These are phyloP conservation scores for Megaceryle maxima DNA, from an alignment of 2,113 vertebrate species.

Conservation along the genomic window DNA sequence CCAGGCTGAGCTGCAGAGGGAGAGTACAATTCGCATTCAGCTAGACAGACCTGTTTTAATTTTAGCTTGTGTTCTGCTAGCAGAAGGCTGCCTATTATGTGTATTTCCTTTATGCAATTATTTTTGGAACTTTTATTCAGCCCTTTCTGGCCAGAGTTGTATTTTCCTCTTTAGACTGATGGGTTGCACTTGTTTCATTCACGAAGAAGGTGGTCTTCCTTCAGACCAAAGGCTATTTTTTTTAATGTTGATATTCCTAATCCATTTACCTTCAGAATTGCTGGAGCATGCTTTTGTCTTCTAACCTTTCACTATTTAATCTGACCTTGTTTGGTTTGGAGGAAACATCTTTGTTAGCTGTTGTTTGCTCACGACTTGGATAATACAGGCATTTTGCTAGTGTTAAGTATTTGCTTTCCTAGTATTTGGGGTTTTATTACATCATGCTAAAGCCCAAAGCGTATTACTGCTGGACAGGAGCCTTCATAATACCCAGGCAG, in stretches of 20 bases:
- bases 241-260: background rate
- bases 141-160: background rate
- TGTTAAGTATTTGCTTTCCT: conserved; percentile 6
- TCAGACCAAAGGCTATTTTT: background rate
- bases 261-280: background rate
- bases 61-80: background rate
- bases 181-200: background rate
- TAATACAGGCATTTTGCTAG: background rate
- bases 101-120: background rate
- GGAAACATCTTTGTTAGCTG: background rate
- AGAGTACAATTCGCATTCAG: background rate
- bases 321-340: background rate
- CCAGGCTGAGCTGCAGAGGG: background rate
- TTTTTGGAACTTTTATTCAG: background rate
- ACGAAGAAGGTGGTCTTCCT: background rate
- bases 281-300: background rate
- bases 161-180: background rate
- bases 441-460: background rate
- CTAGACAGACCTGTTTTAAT: background rate
- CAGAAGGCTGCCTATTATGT: background rate
- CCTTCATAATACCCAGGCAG: background rate
- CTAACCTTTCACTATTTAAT: background rate
- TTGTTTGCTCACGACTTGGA: background rate
- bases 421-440: background rate
- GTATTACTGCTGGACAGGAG: background rate